Evolutionary conservation across 37 sponge, comb jelly and placozoan genomes (phyloP), one percentile per base, ranked within the genome.

Genomic region (Cladorhizidae sp.): DNA sequence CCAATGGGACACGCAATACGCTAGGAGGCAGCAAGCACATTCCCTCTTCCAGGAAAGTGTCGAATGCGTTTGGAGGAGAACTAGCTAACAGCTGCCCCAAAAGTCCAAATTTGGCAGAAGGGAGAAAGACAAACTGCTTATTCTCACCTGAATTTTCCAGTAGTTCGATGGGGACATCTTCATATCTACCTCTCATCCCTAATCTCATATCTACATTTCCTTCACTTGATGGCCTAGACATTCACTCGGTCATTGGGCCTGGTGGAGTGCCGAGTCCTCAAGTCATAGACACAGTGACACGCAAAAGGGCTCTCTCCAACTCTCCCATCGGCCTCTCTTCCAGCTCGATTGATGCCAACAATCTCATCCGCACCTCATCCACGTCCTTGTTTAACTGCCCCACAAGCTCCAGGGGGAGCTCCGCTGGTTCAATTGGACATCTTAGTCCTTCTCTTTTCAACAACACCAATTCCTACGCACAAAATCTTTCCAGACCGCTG

Each of bases 241-340:
- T 81, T 36, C 77, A 68, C 8, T 76, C 88, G 11, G 78, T 78
- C 1, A 51, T 72, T 7, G 88, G 88, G 2, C 86, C 91, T 36
- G n/a, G n/a, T n/a, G 88, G 83, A 9, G 23, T 75, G 58, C 40
- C 62, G 33, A 93, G 93, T 71, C 93, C 93, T 0, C 72, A 78
- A 21, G 55, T 70, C 31, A 80, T 83, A 2, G 89, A 86, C 36
- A 71, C 40, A 40, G 55, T 85, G 6, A 83, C 77, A 3, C 86
- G 78, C 11, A 92, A 92, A 74, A 56, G 93, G 64, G 77, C 85
- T 0, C 78, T 92, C 23, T 95, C 95, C n/a, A 89, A 89, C 70
- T 94, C 95, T n/a, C 87, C 95, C 49, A 3, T 45, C 9, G 49
- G 21, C 37, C 77, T 61, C 15, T 72, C 82, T n/a, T 83, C 91